Evolutionary conservation across 2,888 invertebrate genomes (phyloP).

Genomic region (Mimumesa dahlbomi): DNA sequence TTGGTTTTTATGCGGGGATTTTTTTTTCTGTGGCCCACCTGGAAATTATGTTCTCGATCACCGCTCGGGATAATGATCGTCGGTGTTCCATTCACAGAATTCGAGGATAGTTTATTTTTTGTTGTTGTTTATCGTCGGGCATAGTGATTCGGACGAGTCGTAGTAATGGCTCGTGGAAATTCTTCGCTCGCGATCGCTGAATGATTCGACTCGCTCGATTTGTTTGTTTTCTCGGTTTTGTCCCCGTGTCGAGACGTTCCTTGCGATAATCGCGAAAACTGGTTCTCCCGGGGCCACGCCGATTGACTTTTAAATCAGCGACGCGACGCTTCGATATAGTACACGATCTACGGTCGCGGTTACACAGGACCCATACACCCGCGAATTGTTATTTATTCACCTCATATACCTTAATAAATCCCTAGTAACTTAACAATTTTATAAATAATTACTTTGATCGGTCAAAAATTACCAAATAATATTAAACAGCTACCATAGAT

Average conservation of each 20-base stretch:
- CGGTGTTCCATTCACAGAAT: too few species aligned
- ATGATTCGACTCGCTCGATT: neutral
- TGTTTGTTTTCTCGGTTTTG: neutral
- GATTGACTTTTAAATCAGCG: constrained; percentile 59
- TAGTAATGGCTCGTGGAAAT: constrained; percentile 8
- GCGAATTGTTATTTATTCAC: too few species aligned
- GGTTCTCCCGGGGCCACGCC: constrained; percentile 52
- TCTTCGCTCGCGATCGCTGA: constrained; percentile 1
- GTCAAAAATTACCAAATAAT: too few species aligned
- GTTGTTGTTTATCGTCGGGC: too few species aligned
- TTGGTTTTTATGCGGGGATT: neutral
- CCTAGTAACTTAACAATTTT: too few species aligned
- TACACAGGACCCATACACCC: too few species aligned
- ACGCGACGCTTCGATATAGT: constrained; percentile 27
- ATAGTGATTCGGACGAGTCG: too few species aligned
- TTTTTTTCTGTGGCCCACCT: neutral
- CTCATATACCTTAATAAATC: too few species aligned
- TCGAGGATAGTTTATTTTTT: constrained; percentile 2
- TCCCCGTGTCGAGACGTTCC: neutral
- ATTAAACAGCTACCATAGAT: too few species aligned
- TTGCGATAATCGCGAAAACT: constrained; percentile 50
- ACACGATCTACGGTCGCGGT: constrained; percentile 10
- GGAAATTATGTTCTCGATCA: constrained; percentile 4
- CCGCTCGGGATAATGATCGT: neutral
- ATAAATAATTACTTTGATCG: too few species aligned